Percentiles rank a stretch among this genome's conserved stretches.
phyloP scores from a whole-genome alignment of 2,113 vertebrate species.

The Scomber scombrus region DNA sequence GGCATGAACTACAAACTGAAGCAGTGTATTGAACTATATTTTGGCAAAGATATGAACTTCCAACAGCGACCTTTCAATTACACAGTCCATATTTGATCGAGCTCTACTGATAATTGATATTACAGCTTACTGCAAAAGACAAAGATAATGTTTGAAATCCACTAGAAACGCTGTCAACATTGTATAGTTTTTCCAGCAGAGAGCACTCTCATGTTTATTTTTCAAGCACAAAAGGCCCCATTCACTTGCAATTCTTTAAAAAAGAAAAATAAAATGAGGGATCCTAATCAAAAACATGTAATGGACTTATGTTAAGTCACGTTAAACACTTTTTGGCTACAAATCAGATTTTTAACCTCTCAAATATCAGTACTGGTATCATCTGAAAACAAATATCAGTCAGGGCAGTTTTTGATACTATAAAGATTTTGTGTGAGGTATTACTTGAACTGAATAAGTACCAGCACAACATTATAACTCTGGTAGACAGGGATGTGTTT shows the following conservation, averaged over 20 bases:
- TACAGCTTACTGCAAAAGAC: too few relatives aligned
- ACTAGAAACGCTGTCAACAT: background rate
- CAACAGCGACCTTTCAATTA: too few relatives aligned
- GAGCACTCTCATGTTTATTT: slow-evolving; percentile 8
- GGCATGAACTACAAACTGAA: background rate
- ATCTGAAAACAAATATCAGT: background rate
- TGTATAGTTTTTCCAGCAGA: background rate
- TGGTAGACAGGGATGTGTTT: background rate
- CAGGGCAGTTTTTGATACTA: background rate
- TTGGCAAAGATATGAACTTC: background rate
- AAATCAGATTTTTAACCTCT: background rate
- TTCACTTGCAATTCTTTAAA: background rate
- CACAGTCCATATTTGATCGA: too few relatives aligned
- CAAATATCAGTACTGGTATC: background rate
- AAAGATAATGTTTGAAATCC: background rate
- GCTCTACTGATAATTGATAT: too few relatives aligned
- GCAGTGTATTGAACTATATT: background rate
- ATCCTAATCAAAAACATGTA: too few relatives aligned
- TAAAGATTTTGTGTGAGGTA: background rate
- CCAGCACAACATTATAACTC: background rate
- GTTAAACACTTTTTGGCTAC: too few relatives aligned
- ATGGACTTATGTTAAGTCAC: too few relatives aligned
- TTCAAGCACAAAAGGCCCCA: background rate
- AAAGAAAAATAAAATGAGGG: background rate
- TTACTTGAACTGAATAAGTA: slow-evolving; percentile 8